Evolutionary conservation across 2,888 invertebrate species (phyloP), one percentile per base, ranked within the genome.

Genomic region (Lasius platythorax): DNA sequence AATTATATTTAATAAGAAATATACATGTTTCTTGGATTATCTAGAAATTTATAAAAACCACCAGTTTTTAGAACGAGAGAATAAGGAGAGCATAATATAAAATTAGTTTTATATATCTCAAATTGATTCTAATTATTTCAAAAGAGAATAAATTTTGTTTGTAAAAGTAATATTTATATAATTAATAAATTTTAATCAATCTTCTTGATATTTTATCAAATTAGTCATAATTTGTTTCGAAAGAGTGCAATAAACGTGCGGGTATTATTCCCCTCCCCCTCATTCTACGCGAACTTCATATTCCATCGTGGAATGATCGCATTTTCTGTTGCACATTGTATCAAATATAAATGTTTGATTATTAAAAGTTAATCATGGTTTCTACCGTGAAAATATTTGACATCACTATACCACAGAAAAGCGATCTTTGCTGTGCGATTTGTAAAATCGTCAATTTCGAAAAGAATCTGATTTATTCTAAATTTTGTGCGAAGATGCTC

Each of bases 321-420:
- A 37, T 53, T 53, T 50, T 75, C 33, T 43, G 15, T n/a, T n/a
- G 53, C 18, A n/a, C 11, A 37, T 37, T 64, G 30, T 53, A 53
- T 9, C 30, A 11, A 50, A 46, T 46, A 12, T 50, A 46, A 28
- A 9, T n/a, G 0, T 15, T 5, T 3, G 18, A 46, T 37, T 53
- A 53, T 53, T 3, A 6, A 61, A 15, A 6, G 5, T 3, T 28
- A 61, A 79, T 72, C 37, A 79, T 81, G 79, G 73, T 28, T 18
- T 81, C 79, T 23, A 61, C 30, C 12, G 23, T 28, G 6, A 79
- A 81, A 63, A n/a, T 63, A 46, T 81, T 81, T 43, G 50, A 58
- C 9, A 33, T 73, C 8, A 81, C 46, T 1, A 9, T 63, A 50
- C 79, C 79, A 4, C 46, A 8, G 5, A 81, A 72, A 30, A 9